phyloP scores from a whole-genome alignment of 2,797 vertebrate species.

The Buceros bicornis region DNA sequence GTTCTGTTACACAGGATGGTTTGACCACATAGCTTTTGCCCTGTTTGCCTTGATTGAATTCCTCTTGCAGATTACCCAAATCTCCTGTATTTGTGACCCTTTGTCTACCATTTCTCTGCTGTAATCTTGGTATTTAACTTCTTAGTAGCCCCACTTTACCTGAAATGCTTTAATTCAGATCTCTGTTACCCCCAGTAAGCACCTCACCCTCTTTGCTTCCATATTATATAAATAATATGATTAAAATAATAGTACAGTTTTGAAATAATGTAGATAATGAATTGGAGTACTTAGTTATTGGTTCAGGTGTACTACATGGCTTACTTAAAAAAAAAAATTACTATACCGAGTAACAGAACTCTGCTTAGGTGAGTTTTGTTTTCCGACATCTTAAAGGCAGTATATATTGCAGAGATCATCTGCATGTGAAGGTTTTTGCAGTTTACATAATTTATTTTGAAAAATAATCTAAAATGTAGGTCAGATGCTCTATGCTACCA shows the following conservation, averaged over 20 bases:
- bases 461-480: not conserved
- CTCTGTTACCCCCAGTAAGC: not conserved
- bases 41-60: not conserved
- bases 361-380: not conserved
- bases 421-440: not conserved
- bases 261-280: not conserved
- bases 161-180: not conserved
- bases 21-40: not conserved
- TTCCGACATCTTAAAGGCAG: not conserved
- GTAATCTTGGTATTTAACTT: not conserved
- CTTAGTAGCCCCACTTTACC: not conserved
- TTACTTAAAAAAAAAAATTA: not conserved
- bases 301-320: not conserved
- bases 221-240: not conserved
- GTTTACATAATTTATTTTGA: not conserved
- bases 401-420: not conserved
- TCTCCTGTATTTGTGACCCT: not conserved
- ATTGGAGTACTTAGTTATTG: not conserved
- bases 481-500: rapidly evolving
- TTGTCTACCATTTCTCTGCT: not conserved
- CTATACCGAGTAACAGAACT: not conserved
- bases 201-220: not conserved
- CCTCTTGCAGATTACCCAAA: not conserved
- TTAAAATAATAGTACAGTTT: not conserved
- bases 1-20: not conserved